Evolutionary conservation across 2,113 vertebrate genomes (phyloP), one percentile per base, ranked within the genome.

Genomic region (Phasianus colchicus): DNA sequence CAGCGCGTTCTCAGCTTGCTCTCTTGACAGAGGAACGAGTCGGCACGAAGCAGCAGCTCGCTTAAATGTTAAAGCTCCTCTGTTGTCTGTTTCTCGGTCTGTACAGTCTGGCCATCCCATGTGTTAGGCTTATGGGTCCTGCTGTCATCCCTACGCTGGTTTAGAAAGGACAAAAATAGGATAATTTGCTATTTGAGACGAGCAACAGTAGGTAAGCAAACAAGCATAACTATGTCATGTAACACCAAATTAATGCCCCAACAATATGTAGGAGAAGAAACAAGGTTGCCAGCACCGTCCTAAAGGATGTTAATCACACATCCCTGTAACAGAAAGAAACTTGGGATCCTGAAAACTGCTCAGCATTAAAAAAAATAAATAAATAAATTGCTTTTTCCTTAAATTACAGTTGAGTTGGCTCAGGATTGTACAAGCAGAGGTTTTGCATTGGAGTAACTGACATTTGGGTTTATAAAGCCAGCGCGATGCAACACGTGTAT

Each of bases 1-100:
- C 4, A 5, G 21, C 1, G 2, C 7, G 20, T 1, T 19, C 27
- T 8, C 1, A 8, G 61, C 6, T 20, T 1, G 0, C 0, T 2
- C 27, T 2, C 47, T 2, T 9, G 34, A 24, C 10, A 11, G 8
- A 43, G 19, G 10, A 6, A 6, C 14, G 2, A 19, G 13, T 6
- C 54, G 5, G 47, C 40, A 2, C 60, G 1, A 3, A 29, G 1
- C 0, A 29, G 65, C 34, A 21, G 20, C 0, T 25, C 16, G 0
- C 3, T n/a, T 42, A 65, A 18, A 42, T 19, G 16, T 30, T 42
- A 42, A 18, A 65, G 63, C 9, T 19, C 63, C 63, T 27, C 27
- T 64, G 17, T 5, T 43, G 4, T 6, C 30, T 30, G 47, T 13
- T 5, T 27, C 36, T 11, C 43, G 1, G 0, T 18, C 43, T 3